Conservation (phyloP, 37 sponge, comb jelly and placozoan genomes). For the Petrosia ficiformis region DNA sequence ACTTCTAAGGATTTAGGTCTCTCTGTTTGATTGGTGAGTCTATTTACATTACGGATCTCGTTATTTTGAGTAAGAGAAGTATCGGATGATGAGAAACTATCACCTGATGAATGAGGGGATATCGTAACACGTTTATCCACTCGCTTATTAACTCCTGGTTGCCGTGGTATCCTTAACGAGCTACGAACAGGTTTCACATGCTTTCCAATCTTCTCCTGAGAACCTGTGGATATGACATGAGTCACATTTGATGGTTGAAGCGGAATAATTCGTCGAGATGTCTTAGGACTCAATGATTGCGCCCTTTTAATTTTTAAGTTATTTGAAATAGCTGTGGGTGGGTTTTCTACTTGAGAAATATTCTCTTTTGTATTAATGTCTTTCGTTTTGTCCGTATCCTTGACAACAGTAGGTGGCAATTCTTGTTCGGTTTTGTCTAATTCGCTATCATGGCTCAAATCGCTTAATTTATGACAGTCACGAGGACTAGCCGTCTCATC, state of each 20-base stretch:
- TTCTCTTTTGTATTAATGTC: neutral
- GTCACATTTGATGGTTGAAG: neutral
- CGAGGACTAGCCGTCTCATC: slow-evolving; percentile 18
- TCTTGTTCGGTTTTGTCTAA: neutral
- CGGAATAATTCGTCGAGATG: slow-evolving; percentile 29
- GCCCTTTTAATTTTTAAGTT: slow-evolving; percentile 11
- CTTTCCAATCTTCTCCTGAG: neutral
- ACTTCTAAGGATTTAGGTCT: slow-evolving; percentile 1
- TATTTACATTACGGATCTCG: neutral
- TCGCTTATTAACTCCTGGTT: neutral
- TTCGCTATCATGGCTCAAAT: no score
- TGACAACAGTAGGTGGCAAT: neutral
- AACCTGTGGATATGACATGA: neutral
- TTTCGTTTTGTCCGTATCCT: neutral
- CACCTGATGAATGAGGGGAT: neutral
- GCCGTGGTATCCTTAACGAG: neutral
- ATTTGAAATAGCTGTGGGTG: neutral
- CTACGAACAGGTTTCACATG: neutral
- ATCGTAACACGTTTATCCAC: neutral
- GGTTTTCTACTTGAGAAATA: neutral
- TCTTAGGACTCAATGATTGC: slow-evolving; percentile 62
- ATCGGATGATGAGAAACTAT: slow-evolving; percentile 6
- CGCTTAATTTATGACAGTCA: neutral
- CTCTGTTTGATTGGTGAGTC: neutral
- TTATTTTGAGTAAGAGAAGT: neutral